These are phyloP conservation scores for Pollicipes pollicipes DNA, from an alignment of 1,140 invertebrate genomes.

Conservation along the genomic window DNA sequence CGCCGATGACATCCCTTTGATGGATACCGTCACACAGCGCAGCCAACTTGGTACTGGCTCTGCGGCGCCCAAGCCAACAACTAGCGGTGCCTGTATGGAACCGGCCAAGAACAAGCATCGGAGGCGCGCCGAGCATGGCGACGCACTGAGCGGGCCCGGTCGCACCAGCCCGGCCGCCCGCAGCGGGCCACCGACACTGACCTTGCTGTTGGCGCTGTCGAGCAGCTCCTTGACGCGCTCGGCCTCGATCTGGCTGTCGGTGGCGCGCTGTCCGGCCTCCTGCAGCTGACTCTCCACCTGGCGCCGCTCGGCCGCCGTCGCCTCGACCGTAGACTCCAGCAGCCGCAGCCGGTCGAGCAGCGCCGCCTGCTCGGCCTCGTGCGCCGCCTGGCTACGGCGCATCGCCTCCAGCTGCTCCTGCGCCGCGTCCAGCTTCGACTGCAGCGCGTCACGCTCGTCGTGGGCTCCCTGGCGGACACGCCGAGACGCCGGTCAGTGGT, in stretches of 20 bases:
- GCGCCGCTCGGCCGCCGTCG: conserved; percentile 47
- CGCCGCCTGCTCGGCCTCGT: neutral
- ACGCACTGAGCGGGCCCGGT: too few relatives aligned
- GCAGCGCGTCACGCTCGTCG: conserved; percentile 49
- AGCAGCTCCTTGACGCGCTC: conserved; percentile 51
- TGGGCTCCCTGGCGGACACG: conserved; percentile 43
- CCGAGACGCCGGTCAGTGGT: neutral
- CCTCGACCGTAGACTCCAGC: conserved; percentile 49
- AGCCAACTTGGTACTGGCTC: too few relatives aligned
- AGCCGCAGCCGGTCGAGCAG: conserved; percentile 19
- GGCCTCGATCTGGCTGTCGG: conserved; percentile 49
- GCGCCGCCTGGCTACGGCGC: conserved; percentile 26
- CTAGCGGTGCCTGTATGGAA: too few relatives aligned
- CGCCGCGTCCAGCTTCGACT: conserved; percentile 62
- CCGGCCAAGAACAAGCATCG: too few relatives aligned
- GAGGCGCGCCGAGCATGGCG: too few relatives aligned
- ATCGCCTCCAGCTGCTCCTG: conserved; percentile 40
- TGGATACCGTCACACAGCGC: too few relatives aligned
- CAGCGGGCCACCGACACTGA: conserved; percentile 12
- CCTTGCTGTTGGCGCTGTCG: conserved; percentile 51
- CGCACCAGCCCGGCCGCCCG: too few relatives aligned
- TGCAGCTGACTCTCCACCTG: conserved; percentile 48
- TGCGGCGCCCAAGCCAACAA: too few relatives aligned
- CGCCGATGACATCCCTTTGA: too few relatives aligned
- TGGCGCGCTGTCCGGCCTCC: conserved; percentile 41